phyloP scores from a whole-genome alignment of 30 jellyfish, hydroid and myxozoan species.

The Hydractinia symbiolongicarpus region DNA sequence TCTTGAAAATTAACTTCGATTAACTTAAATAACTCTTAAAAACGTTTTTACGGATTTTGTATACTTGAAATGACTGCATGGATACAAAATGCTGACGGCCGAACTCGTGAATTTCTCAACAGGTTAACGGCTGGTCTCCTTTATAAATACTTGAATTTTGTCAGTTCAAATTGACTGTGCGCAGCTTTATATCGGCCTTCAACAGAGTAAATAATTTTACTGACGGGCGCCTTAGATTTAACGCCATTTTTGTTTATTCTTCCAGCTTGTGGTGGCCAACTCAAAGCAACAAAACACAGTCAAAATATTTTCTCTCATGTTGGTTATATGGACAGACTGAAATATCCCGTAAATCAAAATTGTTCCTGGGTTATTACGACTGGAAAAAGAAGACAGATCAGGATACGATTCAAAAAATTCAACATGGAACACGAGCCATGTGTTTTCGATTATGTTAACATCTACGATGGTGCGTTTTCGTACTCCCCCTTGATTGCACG shows the following conservation, averaged over 20 bases:
- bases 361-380: constrained; percentile 14
- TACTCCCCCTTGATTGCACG: constrained; percentile 36
- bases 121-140: no score
- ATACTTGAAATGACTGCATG: no score
- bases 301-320: constrained; percentile 4
- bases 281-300: constrained; percentile 5
- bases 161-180: no score
- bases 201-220: no score
- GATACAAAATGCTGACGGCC: no score
- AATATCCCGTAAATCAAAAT: constrained; percentile 11
- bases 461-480: constrained; percentile 51
- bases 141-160: no score
- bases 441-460: constrained; percentile 58
- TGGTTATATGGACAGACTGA: neutral
- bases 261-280: constrained; percentile 2
- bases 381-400: neutral
- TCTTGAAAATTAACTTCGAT: no score
- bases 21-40: no score
- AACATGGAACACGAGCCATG: constrained; percentile 66
- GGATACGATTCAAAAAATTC: constrained; percentile 43
- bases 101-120: no score
- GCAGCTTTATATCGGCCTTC: no score
- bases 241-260: neutral
- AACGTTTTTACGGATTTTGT: no score
- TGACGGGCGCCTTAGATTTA: no score